Conservation (phyloP, 2,888 invertebrate genomes). For the Branchipolynoe longqiensis region DNA sequence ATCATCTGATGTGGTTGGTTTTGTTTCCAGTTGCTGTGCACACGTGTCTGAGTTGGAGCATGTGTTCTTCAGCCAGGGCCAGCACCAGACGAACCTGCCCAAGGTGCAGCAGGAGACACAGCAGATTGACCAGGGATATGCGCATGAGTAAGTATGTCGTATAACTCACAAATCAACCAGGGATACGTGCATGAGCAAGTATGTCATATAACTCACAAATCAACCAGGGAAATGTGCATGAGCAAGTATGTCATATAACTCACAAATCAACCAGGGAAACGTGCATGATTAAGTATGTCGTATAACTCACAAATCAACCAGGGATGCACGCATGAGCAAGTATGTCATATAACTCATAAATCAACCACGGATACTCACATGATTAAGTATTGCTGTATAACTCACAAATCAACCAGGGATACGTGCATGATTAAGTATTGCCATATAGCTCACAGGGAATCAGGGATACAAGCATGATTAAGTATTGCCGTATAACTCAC, state of each 20-base stretch:
- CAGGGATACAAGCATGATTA: no score
- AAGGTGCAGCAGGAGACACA: conserved; percentile 71
- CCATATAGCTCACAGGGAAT: no score
- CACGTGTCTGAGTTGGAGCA: conserved; percentile 96
- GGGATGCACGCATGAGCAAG: conserved; percentile 51
- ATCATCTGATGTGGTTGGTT: no score
- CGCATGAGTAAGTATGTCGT: conserved; percentile 56
- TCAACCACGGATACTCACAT: no score
- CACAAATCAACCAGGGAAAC: no score
- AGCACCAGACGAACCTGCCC: conserved; percentile 77
- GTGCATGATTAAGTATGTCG: background rate
- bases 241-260: no score
- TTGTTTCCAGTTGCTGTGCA: conserved; percentile 87
- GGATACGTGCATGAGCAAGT: no score
- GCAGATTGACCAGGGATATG: conserved; percentile 47
- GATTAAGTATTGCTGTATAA: background rate
- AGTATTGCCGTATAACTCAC: no score
- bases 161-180: no score
- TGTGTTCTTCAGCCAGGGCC: conserved; percentile 92
- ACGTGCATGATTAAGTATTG: background rate
- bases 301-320: conserved; percentile 30
- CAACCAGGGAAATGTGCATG: conserved; percentile 50
- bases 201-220: background rate
- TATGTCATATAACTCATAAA: no score
- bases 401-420: conserved; percentile 31